Conservation (phyloP, 1,140 invertebrate genomes). For the Calephelis nemesis region DNA sequence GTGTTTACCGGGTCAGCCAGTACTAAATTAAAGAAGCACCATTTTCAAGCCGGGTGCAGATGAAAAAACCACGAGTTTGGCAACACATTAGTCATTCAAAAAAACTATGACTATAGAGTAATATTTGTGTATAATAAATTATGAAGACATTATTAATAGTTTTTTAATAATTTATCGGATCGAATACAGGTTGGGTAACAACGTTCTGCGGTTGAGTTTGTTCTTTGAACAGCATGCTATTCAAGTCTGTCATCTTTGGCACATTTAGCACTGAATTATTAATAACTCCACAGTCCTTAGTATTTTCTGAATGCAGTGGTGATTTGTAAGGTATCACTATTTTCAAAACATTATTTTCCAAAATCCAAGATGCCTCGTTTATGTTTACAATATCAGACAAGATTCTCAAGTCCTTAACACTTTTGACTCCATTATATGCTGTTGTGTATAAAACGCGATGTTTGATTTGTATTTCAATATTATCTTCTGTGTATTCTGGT, state of each 20-base stretch:
- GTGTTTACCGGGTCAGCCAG: too few relatives aligned
- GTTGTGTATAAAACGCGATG: conserved; percentile 6
- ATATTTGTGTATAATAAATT: too few relatives aligned
- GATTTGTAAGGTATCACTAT: conserved; percentile 7
- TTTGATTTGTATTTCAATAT: conserved; percentile 1
- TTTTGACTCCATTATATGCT: background rate
- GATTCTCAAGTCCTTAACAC: background rate
- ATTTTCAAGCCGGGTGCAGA: too few relatives aligned
- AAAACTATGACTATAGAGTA: too few relatives aligned
- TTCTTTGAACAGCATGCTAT: too few relatives aligned
- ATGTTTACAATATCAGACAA: conserved; percentile 2
- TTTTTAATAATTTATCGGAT: too few relatives aligned
- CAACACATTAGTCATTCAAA: too few relatives aligned
- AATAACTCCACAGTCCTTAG: background rate
- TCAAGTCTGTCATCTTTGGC: background rate
- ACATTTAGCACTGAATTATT: background rate
- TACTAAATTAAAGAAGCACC: too few relatives aligned
- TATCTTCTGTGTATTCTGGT: background rate
- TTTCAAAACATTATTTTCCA: background rate
- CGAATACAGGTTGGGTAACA: too few relatives aligned
- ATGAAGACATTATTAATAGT: too few relatives aligned
- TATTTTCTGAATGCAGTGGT: background rate
- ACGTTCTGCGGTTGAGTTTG: too few relatives aligned
- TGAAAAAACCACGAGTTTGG: too few relatives aligned
- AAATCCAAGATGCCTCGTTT: background rate